Percentiles rank a stretch among this genome's conserved stretches.
Evolutionary conservation across 2,888 invertebrate genomes (phyloP).

Genomic region (Drosophila monieri): DNA sequence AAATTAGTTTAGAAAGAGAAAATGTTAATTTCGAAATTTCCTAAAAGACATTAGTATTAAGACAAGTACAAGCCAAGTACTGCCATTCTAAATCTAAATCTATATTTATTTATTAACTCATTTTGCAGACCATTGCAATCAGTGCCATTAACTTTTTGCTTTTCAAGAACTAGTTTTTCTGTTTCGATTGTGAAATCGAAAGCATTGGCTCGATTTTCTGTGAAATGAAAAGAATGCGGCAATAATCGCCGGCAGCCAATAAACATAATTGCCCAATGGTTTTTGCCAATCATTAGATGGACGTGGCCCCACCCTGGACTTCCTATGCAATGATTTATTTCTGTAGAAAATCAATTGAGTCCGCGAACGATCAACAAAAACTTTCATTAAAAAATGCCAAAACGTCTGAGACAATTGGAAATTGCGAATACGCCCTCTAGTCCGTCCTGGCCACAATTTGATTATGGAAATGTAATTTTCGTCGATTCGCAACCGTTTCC

Average conservation of each 20-base stretch:
- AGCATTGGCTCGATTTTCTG: constrained; percentile 39
- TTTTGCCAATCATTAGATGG: constrained; percentile 56
- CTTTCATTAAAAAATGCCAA: constrained; percentile 59
- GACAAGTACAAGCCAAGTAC: too few relatives aligned
- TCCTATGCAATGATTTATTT: constrained; percentile 26
- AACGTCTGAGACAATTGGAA: constrained; percentile 28
- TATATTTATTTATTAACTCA: constrained; percentile 32
- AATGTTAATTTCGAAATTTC: background rate
- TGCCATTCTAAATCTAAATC: background rate
- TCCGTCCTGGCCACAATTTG: constrained; percentile 16
- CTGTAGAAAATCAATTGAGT: constrained; percentile 33
- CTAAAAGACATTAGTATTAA: too few relatives aligned
- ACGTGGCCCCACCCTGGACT: constrained; percentile 48
- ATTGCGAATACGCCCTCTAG: constrained; percentile 55
- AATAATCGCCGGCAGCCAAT: constrained; percentile 45
- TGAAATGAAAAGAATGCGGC: constrained; percentile 53
- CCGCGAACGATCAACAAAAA: constrained; percentile 12
- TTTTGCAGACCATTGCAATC: constrained; percentile 16
- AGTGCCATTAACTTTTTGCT: constrained; percentile 5
- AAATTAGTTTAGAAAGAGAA: constrained; percentile 3
- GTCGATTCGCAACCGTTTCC: constrained; percentile 16
- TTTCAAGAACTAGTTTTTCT: constrained; percentile 47
- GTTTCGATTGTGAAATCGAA: constrained; percentile 60
- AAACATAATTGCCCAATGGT: constrained; percentile 46
- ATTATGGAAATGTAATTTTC: constrained; percentile 30